A percentile compares a stretch with the other conserved stretches of the same genome.
These are phyloP conservation scores for Alca torda DNA, from an alignment of 2,797 vertebrate genomes.

Conservation along the genomic window DNA sequence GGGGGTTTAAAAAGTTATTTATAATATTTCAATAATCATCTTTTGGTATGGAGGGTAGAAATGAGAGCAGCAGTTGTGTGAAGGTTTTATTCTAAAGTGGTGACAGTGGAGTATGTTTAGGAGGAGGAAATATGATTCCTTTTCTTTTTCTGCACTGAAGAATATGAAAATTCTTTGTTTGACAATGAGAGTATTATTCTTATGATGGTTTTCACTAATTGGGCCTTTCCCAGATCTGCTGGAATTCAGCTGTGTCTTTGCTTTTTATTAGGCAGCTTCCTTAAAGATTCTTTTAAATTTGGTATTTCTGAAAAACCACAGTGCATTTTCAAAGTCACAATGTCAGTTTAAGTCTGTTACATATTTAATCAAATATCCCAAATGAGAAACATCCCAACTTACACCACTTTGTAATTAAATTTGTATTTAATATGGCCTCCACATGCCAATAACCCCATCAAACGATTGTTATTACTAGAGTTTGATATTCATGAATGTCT, in stretches of 20 bases:
- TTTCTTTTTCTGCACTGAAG: background rate
- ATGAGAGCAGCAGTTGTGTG: background rate
- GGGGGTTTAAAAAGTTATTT: background rate
- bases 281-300: conserved; percentile 26
- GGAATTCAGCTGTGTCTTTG: conserved; percentile 38
- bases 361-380: conserved; percentile 39
- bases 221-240: conserved; percentile 5
- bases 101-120: background rate
- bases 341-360: conserved; percentile 44
- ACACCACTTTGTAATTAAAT: conserved; percentile 25
- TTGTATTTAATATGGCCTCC: conserved; percentile 23
- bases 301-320: conserved; percentile 26
- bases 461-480: background rate
- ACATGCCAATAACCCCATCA: conserved; percentile 40
- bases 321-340: conserved; percentile 1
- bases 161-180: background rate
- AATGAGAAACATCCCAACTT: conserved; percentile 50
- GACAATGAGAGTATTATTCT: background rate
- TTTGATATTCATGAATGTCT: background rate
- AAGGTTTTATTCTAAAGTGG: background rate
- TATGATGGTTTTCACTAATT: background rate
- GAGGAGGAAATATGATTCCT: background rate
- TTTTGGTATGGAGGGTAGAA: background rate
- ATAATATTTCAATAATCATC: background rate
- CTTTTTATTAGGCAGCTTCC: conserved; percentile 49